Base-by-base conservation (phyloP, 2,888 invertebrate species). In the Trachelus tabidus region DNA sequence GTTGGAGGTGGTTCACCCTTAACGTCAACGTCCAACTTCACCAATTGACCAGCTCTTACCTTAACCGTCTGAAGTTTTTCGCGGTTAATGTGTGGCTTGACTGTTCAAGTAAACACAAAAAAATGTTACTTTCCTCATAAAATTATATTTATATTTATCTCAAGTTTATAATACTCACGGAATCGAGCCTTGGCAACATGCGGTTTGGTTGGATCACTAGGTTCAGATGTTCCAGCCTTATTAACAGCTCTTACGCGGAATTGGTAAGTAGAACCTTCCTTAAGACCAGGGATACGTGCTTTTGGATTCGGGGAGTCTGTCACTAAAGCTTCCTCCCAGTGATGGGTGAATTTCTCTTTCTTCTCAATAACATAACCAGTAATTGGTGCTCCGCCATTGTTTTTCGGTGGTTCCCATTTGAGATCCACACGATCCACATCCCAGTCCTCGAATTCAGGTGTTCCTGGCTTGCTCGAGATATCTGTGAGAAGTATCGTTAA, bases 1-100 rank as follows among this genome's bases (percentile, higher is more conserved):
- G 95, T 95, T 92, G 99, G 99, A 88, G 98, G 96, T 75, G 99
- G 99, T 93, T 99, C 99, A 90, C 99, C 99, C 90, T 96, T 96
- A 84, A 98, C 96, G 91, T 98, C 97, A 4, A 99, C 98, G 90
- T 98, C 98, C 87, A 99, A 94, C 87, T 96, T 97, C 86, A 99
- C 96, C 12, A 95, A 93, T 88, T 97, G 96, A 0, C 99, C 98
- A 34, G 98, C 97, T 85, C 98, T 96, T 4, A 99, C 96, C 88
- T 96, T 96, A 0, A 98, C 93, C 1, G 96, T 95, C 81, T 96
- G 95, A 91, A 99, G 94, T 92, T 98, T 98, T 84, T 98, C 98
- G 80, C 98, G 96, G 92, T 99, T 98, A 91, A 99, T 99, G 85
- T 94, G 94, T 74, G 99, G 99, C 92, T 98, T 98, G 90, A 98